Base-by-base conservation (phyloP, 1,140 invertebrate genomes). In the Ceratitis capitata region DNA sequence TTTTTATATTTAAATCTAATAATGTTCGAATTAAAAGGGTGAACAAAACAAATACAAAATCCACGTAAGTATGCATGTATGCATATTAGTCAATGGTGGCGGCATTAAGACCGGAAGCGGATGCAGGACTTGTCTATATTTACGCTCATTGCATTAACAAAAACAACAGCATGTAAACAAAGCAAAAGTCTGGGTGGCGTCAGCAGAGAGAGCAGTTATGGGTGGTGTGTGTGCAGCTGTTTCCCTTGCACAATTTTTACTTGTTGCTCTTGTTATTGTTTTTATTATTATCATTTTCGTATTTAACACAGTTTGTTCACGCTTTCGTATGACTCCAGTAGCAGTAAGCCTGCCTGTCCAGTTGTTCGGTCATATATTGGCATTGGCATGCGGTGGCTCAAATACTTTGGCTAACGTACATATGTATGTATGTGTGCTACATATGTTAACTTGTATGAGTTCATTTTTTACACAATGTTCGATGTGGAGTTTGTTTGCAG, bases 61-160 rank as follows among this genome's bases (percentile, higher is more conserved):
- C 14, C 14, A 56, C 29, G 26, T 26, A 2, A 23, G 39, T 45
- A 47, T 47, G 69, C 19, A 23, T 26, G 39, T 23, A 23, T 78
- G 16, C 45, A 14, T 23, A 45, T 78, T 47, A 45, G 39, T 78
- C 45, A 45, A 78, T 78, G 69, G 6, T 9, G n/a, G 69, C 12
- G 42, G 42, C n/a, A 78, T 78, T 78, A 45, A 78, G 69, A 39
- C 42, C 69, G 69, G 69, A 78, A 78, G n/a, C 69, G 69, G 69
- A 47, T 45, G 32, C 69, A 12, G 35, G 9, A 26, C 69, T 78
- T 78, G 39, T 78, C 14, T 78, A 39, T 78, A 45, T 45, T 42
- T 78, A 78, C 19, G 23, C 32, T 19, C 69, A n/a, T 47, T 78
- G 39, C 39, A 23, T 9, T 10, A n/a, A 19, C 69, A 78, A 78